Evolutionary conservation across 2,113 vertebrate species (phyloP), one percentile per base, ranked within the genome.

Genomic region (Cavia porcellus): DNA sequence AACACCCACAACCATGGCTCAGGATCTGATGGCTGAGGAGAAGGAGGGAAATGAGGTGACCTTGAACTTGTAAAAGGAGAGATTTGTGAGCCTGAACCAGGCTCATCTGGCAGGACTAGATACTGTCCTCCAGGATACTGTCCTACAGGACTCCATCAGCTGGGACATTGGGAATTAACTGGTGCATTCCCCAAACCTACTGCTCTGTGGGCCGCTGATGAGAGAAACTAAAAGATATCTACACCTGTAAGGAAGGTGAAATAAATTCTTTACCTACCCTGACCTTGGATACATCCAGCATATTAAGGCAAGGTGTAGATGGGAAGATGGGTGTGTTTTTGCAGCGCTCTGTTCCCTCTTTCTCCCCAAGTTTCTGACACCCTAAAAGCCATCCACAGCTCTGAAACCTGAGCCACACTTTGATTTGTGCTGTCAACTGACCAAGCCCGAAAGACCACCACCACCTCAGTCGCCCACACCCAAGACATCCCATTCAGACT

Each of bases 321-420:
- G 81, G 57, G 84, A 32, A 52, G 5, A 5, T 13, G 35, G 50
- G 1, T 7, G 13, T 47, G 19, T 79, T 66, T 75, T 47, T 38
- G 4, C 89, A 61, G 59, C 20, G 22, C n/a, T 77, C 89, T 30
- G 28, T 57, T 50, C 82, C 81, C 62, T 74, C 80, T 7, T 14
- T 66, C 80, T 91, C 45, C 61, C 74, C 82, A 92, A 15, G 45
- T n/a, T 11, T 75, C 79, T 45, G 88, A 82, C 61, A 32, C 94
- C 95, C 72, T 25, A 15, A 80, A 92, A 97, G 87, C 96, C 79
- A 97, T 93, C 77, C 87, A 85, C 59, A 93, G 72, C 90, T 32
- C 4, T 61, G 64, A 85, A 50, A 35, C 61, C 93, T 72, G 89
- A 94, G 93, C n/a, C 30, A 42, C 93, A 42, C 59, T 83, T 28